Evolutionary conservation across 2,888 invertebrate genomes (phyloP).

Genomic region (Eristalis intricaria): DNA sequence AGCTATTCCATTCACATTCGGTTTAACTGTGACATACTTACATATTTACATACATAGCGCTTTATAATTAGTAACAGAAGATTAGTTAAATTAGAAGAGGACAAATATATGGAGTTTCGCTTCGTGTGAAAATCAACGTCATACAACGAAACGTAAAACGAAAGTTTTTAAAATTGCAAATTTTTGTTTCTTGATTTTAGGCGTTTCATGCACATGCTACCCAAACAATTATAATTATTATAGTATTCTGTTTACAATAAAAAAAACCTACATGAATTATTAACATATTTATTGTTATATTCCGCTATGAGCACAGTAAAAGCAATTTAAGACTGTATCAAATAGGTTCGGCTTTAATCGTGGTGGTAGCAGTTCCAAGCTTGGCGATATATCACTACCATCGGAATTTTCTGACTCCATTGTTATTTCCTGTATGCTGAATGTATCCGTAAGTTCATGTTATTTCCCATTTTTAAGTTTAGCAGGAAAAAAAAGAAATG

Average conservation of each 20-base stretch:
- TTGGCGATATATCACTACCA: conserved; percentile 79
- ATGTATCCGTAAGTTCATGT: conserved; percentile 80
- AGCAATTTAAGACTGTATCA: conserved; percentile 73
- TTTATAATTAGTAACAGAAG: no score
- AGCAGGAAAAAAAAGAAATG: conserved; percentile 80
- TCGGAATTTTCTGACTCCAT: conserved; percentile 81
- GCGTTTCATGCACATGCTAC: no score
- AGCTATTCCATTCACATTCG: no score
- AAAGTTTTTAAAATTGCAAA: no score
- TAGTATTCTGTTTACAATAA: not conserved
- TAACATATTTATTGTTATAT: conserved; percentile 44
- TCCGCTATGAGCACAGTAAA: conserved; percentile 68
- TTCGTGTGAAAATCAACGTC: no score
- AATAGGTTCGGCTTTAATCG: conserved; percentile 77
- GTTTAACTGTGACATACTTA: no score
- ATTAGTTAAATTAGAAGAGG: no score
- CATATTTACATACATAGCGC: no score
- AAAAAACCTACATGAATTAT: not conserved
- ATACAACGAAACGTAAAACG: no score
- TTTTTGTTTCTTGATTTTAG: no score
- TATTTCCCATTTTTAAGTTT: conserved; percentile 75
- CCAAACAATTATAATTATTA: conserved; percentile 78
- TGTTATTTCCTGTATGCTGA: conserved; percentile 82
- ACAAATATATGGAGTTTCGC: no score
- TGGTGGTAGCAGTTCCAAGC: conserved; percentile 79